Evolutionary conservation across 2,797 vertebrate species (phyloP).

Genomic region (Buceros bicornis): DNA sequence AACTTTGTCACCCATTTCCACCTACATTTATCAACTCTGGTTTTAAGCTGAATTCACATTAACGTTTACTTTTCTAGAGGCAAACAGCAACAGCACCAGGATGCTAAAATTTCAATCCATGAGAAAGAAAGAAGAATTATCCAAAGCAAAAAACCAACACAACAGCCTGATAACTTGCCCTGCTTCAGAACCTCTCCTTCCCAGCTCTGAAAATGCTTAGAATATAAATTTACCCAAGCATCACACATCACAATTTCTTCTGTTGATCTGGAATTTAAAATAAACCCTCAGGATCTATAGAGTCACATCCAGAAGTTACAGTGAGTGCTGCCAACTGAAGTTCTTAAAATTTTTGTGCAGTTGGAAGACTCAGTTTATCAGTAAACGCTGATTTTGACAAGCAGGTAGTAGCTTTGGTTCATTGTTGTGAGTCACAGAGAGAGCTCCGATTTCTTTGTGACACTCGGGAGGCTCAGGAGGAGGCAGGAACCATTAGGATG

Average conservation of each 20-base stretch:
- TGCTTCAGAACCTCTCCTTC: not conserved
- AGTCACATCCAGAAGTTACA: not conserved
- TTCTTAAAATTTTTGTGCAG: not conserved
- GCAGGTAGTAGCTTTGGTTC: not conserved
- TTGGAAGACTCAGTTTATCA: not conserved
- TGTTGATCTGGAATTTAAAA: not conserved
- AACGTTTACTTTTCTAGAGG: not conserved
- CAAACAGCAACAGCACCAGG: not conserved
- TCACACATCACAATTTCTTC: not conserved
- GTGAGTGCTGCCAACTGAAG: not conserved
- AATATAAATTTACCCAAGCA: not conserved
- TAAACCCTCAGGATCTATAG: not conserved
- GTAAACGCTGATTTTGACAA: conserved; percentile 31
- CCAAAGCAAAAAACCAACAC: not conserved
- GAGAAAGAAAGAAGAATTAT: not conserved
- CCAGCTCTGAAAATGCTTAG: not conserved
- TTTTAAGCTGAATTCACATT: not conserved
- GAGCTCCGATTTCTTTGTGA: not conserved
- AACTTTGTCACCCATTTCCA: not conserved
- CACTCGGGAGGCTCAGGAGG: not conserved
- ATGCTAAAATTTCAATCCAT: not conserved
- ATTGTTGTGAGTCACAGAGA: not conserved
- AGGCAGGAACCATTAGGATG: not conserved
- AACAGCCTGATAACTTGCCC: not conserved
- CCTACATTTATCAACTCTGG: not conserved